Conservation (phyloP, 2,797 vertebrate species). For the Hybognathus amarus region DNA sequence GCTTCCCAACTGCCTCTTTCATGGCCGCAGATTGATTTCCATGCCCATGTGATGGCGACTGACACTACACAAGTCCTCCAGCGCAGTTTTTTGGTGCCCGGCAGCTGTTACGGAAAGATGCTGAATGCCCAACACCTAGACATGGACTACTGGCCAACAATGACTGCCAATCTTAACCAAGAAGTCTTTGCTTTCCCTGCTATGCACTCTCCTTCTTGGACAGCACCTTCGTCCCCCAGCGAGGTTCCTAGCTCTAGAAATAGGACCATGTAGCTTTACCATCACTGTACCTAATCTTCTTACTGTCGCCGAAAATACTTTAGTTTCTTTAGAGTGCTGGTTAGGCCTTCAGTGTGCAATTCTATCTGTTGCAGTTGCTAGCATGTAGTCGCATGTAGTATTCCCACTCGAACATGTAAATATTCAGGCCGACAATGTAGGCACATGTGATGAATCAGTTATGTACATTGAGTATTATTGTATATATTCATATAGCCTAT, state of each 20-base stretch:
- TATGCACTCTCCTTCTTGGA: conserved; percentile 68
- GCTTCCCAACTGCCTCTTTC: conserved; percentile 71
- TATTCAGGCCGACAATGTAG: conserved; percentile 17
- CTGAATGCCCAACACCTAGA: conserved; percentile 70
- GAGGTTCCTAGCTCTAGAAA: conserved; percentile 75
- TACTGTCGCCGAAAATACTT: conserved; percentile 61
- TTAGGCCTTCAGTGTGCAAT: conserved; percentile 36
- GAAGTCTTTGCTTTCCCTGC: conserved; percentile 73
- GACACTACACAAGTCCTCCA: conserved; percentile 64
- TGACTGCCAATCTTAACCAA: conserved; percentile 61
- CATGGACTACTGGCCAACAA: conserved; percentile 76
- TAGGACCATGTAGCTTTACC: conserved; percentile 77
- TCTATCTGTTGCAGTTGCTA: conserved; percentile 56
- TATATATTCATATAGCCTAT: conserved; percentile 68
- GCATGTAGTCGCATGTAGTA: conserved; percentile 66
- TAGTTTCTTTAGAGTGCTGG: conserved; percentile 15
- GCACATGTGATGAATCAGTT: background rate
- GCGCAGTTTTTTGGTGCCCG: conserved; percentile 66
- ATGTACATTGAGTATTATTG: conserved; percentile 43
- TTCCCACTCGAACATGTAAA: conserved; percentile 34
- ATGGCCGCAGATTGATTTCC: conserved; percentile 74
- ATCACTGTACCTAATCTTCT: conserved; percentile 64
- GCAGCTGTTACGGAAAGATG: conserved; percentile 73
- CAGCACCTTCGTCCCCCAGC: conserved; percentile 65
- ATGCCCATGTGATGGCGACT: conserved; percentile 70